Conservation (phyloP, 2,113 vertebrate species). For the rat (Rattus norvegicus) region GRCr8 NC_086020.1:42718001-42718500, state of each 20-base stretch:
- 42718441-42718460: not conserved
- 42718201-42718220: not conserved
- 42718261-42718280: not conserved
- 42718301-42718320: too few relatives aligned
- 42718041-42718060: not conserved
- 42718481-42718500: not conserved
- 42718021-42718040: not conserved
- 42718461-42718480: not conserved
- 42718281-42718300: not conserved
- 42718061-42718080: not conserved
- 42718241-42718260: constrained; percentile 2
- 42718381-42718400: not conserved
- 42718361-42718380: not conserved
- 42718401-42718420: not conserved
- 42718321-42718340: too few relatives aligned
- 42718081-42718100: not conserved
- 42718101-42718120: not conserved
- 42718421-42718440: not conserved
- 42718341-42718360: not conserved
- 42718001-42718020: not conserved
- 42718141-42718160: not conserved
- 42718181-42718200: constrained; percentile 1
- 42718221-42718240: not conserved
- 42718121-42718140: not conserved
- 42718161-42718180: not conserved